These are phyloP conservation scores for Agrypnus murinus DNA, from an alignment of 2,888 invertebrate genomes.

Conservation along the genomic window DNA sequence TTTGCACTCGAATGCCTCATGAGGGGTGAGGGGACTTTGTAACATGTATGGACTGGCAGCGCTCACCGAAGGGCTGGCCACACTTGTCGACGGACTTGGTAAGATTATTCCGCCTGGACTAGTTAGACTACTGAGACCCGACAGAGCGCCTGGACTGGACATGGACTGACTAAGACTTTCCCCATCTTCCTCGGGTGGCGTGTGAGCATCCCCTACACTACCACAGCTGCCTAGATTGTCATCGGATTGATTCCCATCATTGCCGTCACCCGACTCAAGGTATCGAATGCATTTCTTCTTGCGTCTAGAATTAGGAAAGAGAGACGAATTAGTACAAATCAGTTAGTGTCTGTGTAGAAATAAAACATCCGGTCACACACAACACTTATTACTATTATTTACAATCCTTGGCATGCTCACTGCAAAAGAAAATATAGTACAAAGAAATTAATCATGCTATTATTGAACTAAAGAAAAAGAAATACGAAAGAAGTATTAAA, in stretches of 20 bases:
- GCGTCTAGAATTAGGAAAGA: constrained; percentile 92
- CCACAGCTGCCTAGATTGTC: constrained; percentile 87
- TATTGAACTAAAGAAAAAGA: no score
- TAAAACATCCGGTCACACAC: constrained; percentile 10
- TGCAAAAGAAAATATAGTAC: constrained; percentile 39
- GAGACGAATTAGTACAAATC: constrained; percentile 36
- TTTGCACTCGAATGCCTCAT: constrained; percentile 69
- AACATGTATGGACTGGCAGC: constrained; percentile 77
- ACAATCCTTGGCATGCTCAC: constrained; percentile 39
- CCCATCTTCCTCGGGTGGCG: constrained; percentile 78
- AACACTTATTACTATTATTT: constrained; percentile 21
- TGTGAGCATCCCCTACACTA: constrained; percentile 84
- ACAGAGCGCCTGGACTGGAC: constrained; percentile 78
- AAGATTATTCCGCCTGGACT: constrained; percentile 81
- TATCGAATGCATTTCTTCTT: constrained; percentile 98
- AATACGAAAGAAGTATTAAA: no score
- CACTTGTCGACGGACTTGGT: constrained; percentile 85
- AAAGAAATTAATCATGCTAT: constrained; percentile 40
- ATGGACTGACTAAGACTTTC: constrained; percentile 78
- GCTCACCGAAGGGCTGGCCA: constrained; percentile 78
- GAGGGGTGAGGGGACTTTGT: constrained; percentile 71
- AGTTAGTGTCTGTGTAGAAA: no score
- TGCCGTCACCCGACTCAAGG: constrained; percentile 86
- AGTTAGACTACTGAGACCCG: constrained; percentile 80
- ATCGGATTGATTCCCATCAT: constrained; percentile 79